Evolutionary conservation across 2,888 invertebrate genomes (phyloP).

Genomic region (Apoderus coryli): DNA sequence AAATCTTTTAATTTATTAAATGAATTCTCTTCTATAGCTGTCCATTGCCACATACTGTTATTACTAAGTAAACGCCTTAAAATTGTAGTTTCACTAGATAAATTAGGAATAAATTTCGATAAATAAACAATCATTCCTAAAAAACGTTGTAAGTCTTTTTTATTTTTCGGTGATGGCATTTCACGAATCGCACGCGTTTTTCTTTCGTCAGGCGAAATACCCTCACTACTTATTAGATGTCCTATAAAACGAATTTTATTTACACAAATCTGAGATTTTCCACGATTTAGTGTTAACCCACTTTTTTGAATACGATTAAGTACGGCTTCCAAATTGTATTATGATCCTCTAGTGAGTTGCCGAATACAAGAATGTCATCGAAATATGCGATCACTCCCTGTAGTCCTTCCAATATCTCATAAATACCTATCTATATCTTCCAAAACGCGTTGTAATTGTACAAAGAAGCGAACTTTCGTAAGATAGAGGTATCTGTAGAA

Average conservation of each 20-base stretch:
- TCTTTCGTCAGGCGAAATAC: conserved; percentile 7
- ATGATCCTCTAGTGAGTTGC: too few species aligned
- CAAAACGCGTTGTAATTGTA: too few species aligned
- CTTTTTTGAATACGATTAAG: too few species aligned
- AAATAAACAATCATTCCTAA: conserved; percentile 18
- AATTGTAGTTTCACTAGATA: conserved; percentile 13
- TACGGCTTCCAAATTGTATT: too few species aligned
- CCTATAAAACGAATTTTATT: conserved; percentile 10
- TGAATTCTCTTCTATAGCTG: conserved; percentile 3
- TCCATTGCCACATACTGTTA: conserved; percentile 13
- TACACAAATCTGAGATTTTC: conserved; percentile 11
- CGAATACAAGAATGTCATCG: too few species aligned
- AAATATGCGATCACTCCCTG: too few species aligned
- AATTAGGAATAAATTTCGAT: conserved; percentile 17
- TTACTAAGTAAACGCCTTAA: conserved; percentile 15
- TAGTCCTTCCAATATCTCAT: too few species aligned
- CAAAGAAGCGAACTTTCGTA: conserved; percentile 13
- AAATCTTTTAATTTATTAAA: conserved; percentile 9
- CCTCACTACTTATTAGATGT: conserved; percentile 4
- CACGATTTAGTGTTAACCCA: conserved; percentile 8
- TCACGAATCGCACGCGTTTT: conserved; percentile 9
- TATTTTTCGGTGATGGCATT: too few species aligned
- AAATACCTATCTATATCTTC: too few species aligned
- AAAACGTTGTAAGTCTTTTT: too few species aligned
- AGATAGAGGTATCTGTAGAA: conserved; percentile 11